A percentile compares a stretch with the other conserved stretches of the same genome.
Evolutionary conservation across 2,113 vertebrate species (phyloP).

Genomic region (Pseudopodoces humilis): DNA sequence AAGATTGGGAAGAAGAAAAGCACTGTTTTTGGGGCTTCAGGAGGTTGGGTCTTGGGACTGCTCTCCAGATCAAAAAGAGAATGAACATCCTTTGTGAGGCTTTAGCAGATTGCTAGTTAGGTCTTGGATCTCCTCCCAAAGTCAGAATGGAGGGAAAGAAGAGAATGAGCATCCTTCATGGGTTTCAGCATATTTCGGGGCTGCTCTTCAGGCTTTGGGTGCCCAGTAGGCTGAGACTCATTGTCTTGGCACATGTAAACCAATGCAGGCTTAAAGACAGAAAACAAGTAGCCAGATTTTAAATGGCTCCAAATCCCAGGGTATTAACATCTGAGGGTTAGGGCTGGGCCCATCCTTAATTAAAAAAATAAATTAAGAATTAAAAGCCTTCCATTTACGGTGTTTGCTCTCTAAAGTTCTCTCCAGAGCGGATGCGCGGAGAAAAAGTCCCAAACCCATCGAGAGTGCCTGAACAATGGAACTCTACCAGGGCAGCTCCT

Average conservation of each 20-base stretch:
- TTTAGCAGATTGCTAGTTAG: background rate
- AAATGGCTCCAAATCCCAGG: background rate
- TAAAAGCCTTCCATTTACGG: background rate
- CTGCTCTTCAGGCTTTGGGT: background rate
- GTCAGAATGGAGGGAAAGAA: background rate
- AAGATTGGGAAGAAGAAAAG: background rate
- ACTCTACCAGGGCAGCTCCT: background rate
- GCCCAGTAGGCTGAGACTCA: background rate
- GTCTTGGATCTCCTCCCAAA: background rate
- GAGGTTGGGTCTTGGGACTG: background rate
- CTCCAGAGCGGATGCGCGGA: fast-evolving
- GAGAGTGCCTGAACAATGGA: background rate
- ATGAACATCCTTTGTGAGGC: background rate
- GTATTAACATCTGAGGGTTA: conserved; percentile 10
- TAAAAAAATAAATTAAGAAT: conserved; percentile 1
- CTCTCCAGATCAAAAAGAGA: background rate
- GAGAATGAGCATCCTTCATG: background rate
- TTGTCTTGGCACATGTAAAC: background rate
- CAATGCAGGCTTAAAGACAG: background rate
- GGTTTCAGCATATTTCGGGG: background rate
- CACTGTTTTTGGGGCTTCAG: background rate
- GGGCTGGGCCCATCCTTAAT: background rate
- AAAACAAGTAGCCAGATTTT: background rate
- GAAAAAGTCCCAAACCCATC: background rate
- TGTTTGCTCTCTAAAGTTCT: background rate